Evolutionary conservation across 2,888 invertebrate genomes (phyloP), one percentile per base, ranked within the genome.

Genomic region (Cerceris ruficornis): DNA sequence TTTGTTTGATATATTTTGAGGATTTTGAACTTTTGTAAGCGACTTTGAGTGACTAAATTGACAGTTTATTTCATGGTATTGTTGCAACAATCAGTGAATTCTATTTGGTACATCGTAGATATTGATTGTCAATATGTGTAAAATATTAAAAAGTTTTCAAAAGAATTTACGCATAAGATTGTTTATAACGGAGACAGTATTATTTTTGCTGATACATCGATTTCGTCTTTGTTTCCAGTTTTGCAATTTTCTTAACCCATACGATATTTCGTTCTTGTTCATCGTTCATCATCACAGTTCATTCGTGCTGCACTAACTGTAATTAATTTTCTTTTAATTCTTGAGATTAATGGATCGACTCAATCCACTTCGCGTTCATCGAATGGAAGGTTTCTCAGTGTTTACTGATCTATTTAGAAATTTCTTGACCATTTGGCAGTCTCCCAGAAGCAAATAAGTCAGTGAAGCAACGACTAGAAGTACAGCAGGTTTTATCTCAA

Each of bases 281-380:
- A 82, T 88, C 88, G 81, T 89, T 82, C 86, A 90, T 88, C 88
- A 87, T 80, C 77, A 60, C 57, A 59, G 75, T 65, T 70, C 84
- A 84, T 83, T 85, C 84, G 69, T 84, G 87, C 84, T 81, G 83
- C 81, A 86, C 83, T 84, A 85, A 84, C 86, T 78, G 83, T 88
- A 90, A 91, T 91, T 91, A 90, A 91, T 90, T 91, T 90, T 88
- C 89, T 88, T 90, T 90, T 90, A 89, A 90, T 90, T 89, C 86
- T 74, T 76, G 75, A 85, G 89, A 91, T 89, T 89, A 90, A 91
- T 90, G 89, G 88, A 88, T 89, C 85, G 81, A 73, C 80, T 78
- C 42, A 69, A 64, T 75, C 61, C 70, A 71, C 71, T 75, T 69
- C 49, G 68, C 54, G 65, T 58, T 60, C 61, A 74, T 76, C 70